Evolutionary conservation across 92 coral and sea anemone genomes (phyloP), one percentile per base, ranked within the genome.

Genomic region (Galaxea fascicularis): DNA sequence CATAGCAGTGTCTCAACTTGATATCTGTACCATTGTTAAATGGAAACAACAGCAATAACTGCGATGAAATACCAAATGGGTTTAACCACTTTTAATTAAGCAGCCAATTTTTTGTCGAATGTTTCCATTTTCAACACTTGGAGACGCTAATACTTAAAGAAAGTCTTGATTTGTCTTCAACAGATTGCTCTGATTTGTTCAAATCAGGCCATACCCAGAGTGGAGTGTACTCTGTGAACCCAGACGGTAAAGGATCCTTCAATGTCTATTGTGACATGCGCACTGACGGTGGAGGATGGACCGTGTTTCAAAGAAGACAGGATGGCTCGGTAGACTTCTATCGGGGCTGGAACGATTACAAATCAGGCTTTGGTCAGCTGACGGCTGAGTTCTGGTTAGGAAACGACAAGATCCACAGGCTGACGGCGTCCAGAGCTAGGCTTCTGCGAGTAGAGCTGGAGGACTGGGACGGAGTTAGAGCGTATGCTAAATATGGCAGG

Each of bases 261-360:
- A 66, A 0, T 29, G 92, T 83, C 44, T 88, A 88, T 74, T 88
- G 92, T 69, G 92, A 88, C 88, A 88, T 88, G 92, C 80, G 79
- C 80, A 84, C 76, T 60, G 82, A 84, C 76, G 88, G 92, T 30
- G 92, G 92, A 77, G 87, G 89, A 11, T 88, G 91, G 91, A 88
- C 91, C 17, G 89, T 84, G 71, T 89, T 89, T 66, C 92, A 89
- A 78, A 84, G 92, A 89, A 84, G 89, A 73, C 88, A 84, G 20
- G 92, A 89, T 84, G 89, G 92, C 81, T 84, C 89, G 57, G 86
- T 71, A 20, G 82, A 89, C 82, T 89, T 89, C 73, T 89, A 72
- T 58, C 89, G 76, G 60, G 71, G 77, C 27, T 89, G 89, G 92
- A 27, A 79, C 46, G 79, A 84, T 39, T 89, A 62, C 86, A 89